A percentile compares a stretch with the other conserved stretches of the same genome.
These are phyloP conservation scores for Drosophila paranaensis DNA, from an alignment of 2,888 invertebrate genomes.

Conservation along the genomic window DNA sequence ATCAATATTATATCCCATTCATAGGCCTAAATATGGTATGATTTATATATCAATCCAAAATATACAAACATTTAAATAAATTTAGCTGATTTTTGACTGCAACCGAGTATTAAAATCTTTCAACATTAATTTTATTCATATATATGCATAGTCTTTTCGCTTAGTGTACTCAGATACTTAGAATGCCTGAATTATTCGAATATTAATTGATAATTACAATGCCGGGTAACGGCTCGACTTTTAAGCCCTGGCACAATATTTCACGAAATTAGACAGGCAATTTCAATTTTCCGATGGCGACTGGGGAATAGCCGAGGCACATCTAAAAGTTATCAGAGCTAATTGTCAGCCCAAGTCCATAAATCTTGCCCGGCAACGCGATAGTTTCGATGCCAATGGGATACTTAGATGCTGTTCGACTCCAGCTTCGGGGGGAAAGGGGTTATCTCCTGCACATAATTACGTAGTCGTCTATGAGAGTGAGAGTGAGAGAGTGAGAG, in stretches of 20 bases:
- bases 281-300: slow-evolving; percentile 59
- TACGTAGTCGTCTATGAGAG: slow-evolving; percentile 42
- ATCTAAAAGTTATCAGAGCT: slow-evolving; percentile 68
- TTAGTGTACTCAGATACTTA: slow-evolving; percentile 2
- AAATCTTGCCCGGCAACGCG: slow-evolving; percentile 58
- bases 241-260: slow-evolving; percentile 61
- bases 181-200: slow-evolving; percentile 47
- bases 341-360: slow-evolving; percentile 71
- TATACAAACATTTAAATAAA: too few species aligned
- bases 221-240: slow-evolving; percentile 28
- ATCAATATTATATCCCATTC: too few species aligned
- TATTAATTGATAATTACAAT: slow-evolving; percentile 68
- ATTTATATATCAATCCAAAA: too few species aligned
- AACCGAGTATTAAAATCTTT: too few species aligned
- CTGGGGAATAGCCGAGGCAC: slow-evolving; percentile 21
- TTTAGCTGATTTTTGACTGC: too few species aligned
- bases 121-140: too few species aligned
- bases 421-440: slow-evolving; percentile 17
- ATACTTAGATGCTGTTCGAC: slow-evolving; percentile 26
- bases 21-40: too few species aligned
- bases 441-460: slow-evolving; percentile 71
- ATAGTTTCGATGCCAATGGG: slow-evolving; percentile 43
- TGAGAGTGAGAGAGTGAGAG: neutral
- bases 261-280: slow-evolving; percentile 75
- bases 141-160: neutral